Conservation (phyloP, 2,113 vertebrate species). For the Xenopus tropicalis region UCB_Xtro_10.0 CM004447.2:132146001-132146500, state of each 20-base stretch:
- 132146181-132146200: slow-evolving; percentile 74
- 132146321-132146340: slow-evolving; percentile 86
- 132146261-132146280: slow-evolving; percentile 93
- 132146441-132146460: slow-evolving; percentile 87
- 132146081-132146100: slow-evolving; percentile 88
- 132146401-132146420: slow-evolving; percentile 77
- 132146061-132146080: slow-evolving; percentile 85
- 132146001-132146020: slow-evolving; percentile 87
- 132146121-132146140: slow-evolving; percentile 74
- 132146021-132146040: slow-evolving; percentile 90
- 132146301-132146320: slow-evolving; percentile 83
- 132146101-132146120: slow-evolving; percentile 76
- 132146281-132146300: slow-evolving; percentile 83
- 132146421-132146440: slow-evolving; percentile 76
- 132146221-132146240: slow-evolving; percentile 82
- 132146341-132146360: slow-evolving; percentile 86
- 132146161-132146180: slow-evolving; percentile 71
- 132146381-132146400: slow-evolving; percentile 76
- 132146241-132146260: slow-evolving; percentile 88
- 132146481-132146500: no score
- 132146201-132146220: slow-evolving; percentile 90
- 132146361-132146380: slow-evolving; percentile 83
- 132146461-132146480: slow-evolving; percentile 16
- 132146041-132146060: slow-evolving; percentile 86
- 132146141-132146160: slow-evolving; percentile 81